phyloP scores from a whole-genome alignment of 2,888 invertebrate genomes.

The Geophilus truncorum region DNA sequence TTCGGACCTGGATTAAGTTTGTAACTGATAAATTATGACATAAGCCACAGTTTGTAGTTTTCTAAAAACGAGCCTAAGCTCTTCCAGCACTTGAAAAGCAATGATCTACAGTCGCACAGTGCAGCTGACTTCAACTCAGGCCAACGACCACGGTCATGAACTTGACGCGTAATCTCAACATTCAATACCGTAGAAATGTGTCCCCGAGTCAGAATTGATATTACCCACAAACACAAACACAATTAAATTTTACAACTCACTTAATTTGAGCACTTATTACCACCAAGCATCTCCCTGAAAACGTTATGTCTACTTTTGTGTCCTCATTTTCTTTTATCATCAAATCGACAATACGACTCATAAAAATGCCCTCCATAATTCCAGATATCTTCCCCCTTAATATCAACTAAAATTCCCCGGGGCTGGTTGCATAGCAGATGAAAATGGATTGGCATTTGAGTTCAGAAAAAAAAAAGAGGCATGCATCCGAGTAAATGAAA shows the following conservation, averaged over 20 bases:
- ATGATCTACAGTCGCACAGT: too few species aligned
- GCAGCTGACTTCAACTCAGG: too few species aligned
- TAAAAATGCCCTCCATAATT: not conserved
- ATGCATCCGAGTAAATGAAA: not conserved
- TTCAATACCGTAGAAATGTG: too few species aligned
- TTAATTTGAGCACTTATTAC: not conserved
- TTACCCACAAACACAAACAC: not conserved
- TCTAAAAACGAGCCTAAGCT: too few species aligned
- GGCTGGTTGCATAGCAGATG: not conserved
- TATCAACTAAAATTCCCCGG: not conserved
- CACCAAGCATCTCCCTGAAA: not conserved
- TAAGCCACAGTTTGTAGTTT: too few species aligned
- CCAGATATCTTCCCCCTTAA: not conserved
- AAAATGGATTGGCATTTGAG: not conserved
- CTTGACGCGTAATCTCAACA: too few species aligned
- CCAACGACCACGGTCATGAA: too few species aligned
- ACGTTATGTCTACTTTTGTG: not conserved
- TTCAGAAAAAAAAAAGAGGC: not conserved
- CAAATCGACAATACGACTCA: not conserved
- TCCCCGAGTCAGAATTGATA: not conserved
- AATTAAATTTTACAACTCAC: too few species aligned
- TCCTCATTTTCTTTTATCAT: not conserved
- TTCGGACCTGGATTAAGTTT: too few species aligned
- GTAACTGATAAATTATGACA: too few species aligned
- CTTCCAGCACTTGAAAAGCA: too few species aligned